phyloP scores from a whole-genome alignment of 2,113 vertebrate genomes.

The Upupa epops region DNA sequence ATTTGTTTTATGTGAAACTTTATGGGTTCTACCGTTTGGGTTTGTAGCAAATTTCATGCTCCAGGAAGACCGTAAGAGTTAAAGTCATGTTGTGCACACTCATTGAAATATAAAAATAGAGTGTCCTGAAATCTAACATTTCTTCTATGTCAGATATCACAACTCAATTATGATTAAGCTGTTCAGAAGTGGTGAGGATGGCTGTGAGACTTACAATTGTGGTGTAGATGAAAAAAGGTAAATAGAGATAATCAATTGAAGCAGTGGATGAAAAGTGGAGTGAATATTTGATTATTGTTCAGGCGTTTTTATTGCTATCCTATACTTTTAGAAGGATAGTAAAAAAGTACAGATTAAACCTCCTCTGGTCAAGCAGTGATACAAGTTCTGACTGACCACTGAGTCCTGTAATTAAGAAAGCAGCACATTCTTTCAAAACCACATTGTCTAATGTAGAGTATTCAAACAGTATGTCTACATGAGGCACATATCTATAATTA shows the following conservation, averaged over 20 bases:
- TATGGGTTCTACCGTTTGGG: background rate
- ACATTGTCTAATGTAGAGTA: background rate
- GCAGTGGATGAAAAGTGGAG: background rate
- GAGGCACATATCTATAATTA: background rate
- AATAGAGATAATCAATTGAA: background rate
- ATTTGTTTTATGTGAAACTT: background rate
- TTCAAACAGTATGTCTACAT: background rate
- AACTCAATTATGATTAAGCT: background rate
- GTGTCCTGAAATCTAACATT: background rate
- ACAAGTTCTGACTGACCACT: background rate
- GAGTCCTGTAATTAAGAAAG: background rate
- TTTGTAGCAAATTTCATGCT: background rate
- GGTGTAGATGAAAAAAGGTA: background rate
- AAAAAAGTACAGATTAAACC: background rate
- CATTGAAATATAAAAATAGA: background rate
- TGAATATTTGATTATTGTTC: background rate
- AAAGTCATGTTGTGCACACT: background rate
- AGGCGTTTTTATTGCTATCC: background rate
- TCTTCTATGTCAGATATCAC: background rate
- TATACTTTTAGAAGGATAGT: background rate
- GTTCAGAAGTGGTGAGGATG: background rate
- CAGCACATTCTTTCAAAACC: background rate
- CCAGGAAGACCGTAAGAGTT: background rate
- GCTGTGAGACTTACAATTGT: background rate
- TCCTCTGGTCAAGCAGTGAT: background rate